Evolutionary conservation across 92 coral and sea anemone genomes (phyloP), one percentile per base, ranked within the genome.

Genomic region (Porites rus): DNA sequence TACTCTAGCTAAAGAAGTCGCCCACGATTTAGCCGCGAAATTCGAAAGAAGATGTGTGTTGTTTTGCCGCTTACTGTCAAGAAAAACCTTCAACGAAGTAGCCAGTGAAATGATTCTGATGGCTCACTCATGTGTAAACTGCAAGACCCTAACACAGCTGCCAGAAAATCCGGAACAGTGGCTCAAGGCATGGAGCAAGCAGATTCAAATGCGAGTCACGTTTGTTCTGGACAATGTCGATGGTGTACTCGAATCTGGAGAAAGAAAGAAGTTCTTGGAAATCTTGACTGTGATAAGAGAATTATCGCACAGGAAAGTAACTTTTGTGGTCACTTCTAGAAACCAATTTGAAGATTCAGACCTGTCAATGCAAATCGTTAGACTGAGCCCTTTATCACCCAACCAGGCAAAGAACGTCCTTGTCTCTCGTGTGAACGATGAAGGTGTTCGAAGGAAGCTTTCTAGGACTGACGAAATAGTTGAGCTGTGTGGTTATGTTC

Each of bases 401-500:
- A 46, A 53, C 20, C 72, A 68, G 65, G 84, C 77, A 16, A 20
- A 61, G 16, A 6, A 58, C 10, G 31, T 75, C 18, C 63, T 75
- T 20, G 2, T 31, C 11, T 83, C 79, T 1, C 68, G 66, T 10
- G 80, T 83, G 18, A 46, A 22, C 54, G 38, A 16, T 16, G 20
- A 0, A 12, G 85, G 53, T 2, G 70, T 22, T 16, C 63, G 53
- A 24, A 10, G 10, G 72, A 19, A 81, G 12, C 67, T 73, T 64
- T 60, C 73, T 58, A 54, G 50, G 56, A 46, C 58, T 1, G 60
- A 72, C 0, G 60, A 21, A 20, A 28, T 92, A 22, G 85, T 85
- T 18, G 28, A 80, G 0, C 83, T 92, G 3, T 92, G 94, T 85
- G 92, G 89, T 28, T 12, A n/a, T 70, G 90, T 78, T 10, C 94